Conservation (phyloP, 2,113 vertebrate genomes). For the Lanius ludovicianus region DNA sequence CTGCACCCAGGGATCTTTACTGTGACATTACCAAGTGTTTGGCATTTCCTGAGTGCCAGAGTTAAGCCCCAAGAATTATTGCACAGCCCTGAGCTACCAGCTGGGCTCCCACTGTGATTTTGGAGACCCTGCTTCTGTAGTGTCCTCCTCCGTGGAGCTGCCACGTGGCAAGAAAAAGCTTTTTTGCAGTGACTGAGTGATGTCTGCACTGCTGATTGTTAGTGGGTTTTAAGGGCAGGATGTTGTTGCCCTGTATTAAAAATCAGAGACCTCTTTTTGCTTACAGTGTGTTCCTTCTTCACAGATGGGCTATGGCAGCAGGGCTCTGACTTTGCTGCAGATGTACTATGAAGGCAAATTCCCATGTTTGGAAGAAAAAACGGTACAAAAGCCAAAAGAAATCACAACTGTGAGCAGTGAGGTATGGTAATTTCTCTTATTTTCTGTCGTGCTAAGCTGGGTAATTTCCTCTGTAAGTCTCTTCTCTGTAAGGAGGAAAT, state of each 20-base stretch:
- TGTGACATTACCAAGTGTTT: not conserved
- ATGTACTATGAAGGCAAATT: slow-evolving; percentile 96
- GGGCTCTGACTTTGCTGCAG: slow-evolving; percentile 88
- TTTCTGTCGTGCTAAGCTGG: not conserved
- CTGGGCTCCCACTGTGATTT: not conserved
- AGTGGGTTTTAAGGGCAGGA: not conserved
- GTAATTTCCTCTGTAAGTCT: not conserved
- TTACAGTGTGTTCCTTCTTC: not conserved
- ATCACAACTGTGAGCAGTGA: slow-evolving; percentile 90
- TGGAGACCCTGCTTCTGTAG: not conserved
- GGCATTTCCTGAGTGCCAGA: not conserved
- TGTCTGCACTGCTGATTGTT: not conserved
- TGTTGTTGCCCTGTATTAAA: not conserved
- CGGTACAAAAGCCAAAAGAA: slow-evolving; percentile 65
- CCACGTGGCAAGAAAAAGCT: fast-evolving
- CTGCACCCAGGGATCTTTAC: not conserved
- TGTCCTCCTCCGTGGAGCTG: not conserved
- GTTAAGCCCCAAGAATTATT: not conserved
- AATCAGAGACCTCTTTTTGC: not conserved
- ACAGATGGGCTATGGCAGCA: slow-evolving; percentile 97
- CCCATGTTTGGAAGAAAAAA: slow-evolving; percentile 86
- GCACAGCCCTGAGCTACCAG: not conserved
- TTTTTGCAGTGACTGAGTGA: not conserved
- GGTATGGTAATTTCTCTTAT: slow-evolving; percentile 63
- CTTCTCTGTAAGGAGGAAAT: not conserved